Conservation (phyloP, 2,888 invertebrate species). For the Slavum lentiscoides region DNA sequence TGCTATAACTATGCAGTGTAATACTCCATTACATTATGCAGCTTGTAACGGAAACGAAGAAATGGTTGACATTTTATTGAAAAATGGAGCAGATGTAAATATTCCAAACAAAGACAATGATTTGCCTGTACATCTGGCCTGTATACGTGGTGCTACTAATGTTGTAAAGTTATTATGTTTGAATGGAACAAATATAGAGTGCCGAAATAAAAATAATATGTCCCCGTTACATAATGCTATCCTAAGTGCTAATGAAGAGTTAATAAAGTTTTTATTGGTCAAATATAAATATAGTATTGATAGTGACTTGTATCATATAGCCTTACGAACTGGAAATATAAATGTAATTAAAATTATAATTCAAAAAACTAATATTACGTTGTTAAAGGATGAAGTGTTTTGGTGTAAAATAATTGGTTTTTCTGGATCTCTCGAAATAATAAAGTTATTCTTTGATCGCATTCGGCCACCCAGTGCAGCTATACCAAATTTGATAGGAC, state of each 20-base stretch:
- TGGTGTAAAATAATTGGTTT: slow-evolving; percentile 38
- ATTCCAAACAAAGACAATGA: slow-evolving; percentile 48
- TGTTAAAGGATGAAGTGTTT: slow-evolving; percentile 36
- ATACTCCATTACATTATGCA: slow-evolving; percentile 50
- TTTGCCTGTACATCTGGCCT: slow-evolving; percentile 44
- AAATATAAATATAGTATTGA: slow-evolving; percentile 36
- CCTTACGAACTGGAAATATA: slow-evolving; percentile 37
- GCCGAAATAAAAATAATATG: slow-evolving; percentile 50
- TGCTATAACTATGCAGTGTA: slow-evolving; percentile 45
- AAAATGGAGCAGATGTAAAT: slow-evolving; percentile 45
- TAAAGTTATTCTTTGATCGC: slow-evolving; percentile 16
- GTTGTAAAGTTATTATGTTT: slow-evolving; percentile 34
- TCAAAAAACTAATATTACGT: slow-evolving; percentile 24
- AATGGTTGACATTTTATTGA: slow-evolving; percentile 43
- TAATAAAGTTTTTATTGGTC: slow-evolving; percentile 26
- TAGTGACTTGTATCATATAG: slow-evolving; percentile 31
- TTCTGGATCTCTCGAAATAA: slow-evolving; percentile 42
- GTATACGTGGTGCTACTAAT: slow-evolving; percentile 39
- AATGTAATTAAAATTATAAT: slow-evolving; percentile 35
- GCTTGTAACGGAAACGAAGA: slow-evolving; percentile 50
- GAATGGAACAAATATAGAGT: slow-evolving; percentile 35
- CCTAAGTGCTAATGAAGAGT: slow-evolving; percentile 42
- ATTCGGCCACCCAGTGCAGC: slow-evolving; percentile 18
- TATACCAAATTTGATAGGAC: slow-evolving; percentile 30
- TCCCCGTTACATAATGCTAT: slow-evolving; percentile 41